Base-by-base conservation (phyloP, 2,113 vertebrate genomes). In the Oncorhynchus keta region DNA sequence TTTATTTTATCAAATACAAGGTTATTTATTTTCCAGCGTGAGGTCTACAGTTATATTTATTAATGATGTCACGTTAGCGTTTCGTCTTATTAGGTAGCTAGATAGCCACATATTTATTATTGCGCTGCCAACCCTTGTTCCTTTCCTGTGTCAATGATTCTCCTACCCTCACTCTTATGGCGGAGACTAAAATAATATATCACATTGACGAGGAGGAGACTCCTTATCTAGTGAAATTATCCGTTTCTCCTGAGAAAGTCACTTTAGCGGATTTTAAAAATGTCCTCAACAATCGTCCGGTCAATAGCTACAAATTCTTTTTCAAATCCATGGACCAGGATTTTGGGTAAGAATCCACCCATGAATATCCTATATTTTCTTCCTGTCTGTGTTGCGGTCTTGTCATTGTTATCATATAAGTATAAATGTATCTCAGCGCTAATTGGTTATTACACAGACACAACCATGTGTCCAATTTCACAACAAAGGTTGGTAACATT, bases 271-370 rank as follows among this genome's bases (percentile, higher is more conserved):
- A 99, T 94, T 98, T 99, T 90, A 99, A 99, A 94, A 95, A 95
- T 95, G 97, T 98, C 90, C 97, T 99, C 91, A 96, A 95, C 94
- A 97, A 96, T 85, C 95, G 97, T 72, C 96, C 97, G 4, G 94
- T 95, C 90, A 95, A 95, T 79, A 94, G 93, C 95, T 99, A 97
- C 94, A 99, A 99, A 94, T 99, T 99, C 93, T 99, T 97, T 94
- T 99, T 99, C 93, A 99, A 99, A 93, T 99, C 97, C 73, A 99
- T 99, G 97, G 97, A 99, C 90, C 96, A 97, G 94, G 97, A 99
- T 94, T 99, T 99, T 87, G 96, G 97, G 97, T 99, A 79, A 95
- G 97, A 91, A 78, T 65, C 73, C 9, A 45, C 9, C 39, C 39
- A 45, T 45, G 39, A 35, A 73, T 14, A 75, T 62, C 49, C 28